Conservation (phyloP, 1,140 invertebrate species). For the Temnothorax longispinosus region DNA sequence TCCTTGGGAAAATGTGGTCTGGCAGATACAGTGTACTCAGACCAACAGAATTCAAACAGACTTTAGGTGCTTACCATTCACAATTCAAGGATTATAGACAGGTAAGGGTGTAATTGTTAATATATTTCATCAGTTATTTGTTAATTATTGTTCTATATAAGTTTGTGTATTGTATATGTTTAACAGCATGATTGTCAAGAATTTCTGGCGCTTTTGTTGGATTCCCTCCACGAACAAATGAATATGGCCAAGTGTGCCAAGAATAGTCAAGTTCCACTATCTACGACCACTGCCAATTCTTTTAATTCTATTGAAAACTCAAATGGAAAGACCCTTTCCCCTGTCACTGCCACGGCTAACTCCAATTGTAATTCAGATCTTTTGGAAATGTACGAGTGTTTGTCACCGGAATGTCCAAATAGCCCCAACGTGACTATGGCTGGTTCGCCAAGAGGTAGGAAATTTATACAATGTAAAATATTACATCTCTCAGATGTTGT, state of each 20-base stretch:
- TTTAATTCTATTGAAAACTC: conserved; percentile 75
- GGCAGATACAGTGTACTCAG: conserved; percentile 87
- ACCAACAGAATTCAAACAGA: conserved; percentile 88
- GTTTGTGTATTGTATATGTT: conserved; percentile 22
- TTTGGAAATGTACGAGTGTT: conserved; percentile 79
- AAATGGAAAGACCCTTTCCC: conserved; percentile 75
- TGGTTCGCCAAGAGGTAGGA: conserved; percentile 82
- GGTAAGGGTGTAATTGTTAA: conserved; percentile 76
- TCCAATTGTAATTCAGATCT: conserved; percentile 74
- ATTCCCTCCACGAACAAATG: conserved; percentile 90
- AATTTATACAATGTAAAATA: conserved; percentile 7
- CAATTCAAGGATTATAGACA: conserved; percentile 89
- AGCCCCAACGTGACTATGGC: conserved; percentile 82
- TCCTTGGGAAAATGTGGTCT: conserved; percentile 89
- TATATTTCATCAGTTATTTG: not conserved
- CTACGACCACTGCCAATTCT: conserved; percentile 81
- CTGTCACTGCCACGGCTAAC: conserved; percentile 78
- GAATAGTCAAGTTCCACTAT: conserved; percentile 78
- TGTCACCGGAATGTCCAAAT: conserved; percentile 79
- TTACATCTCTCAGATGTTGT: not conserved
- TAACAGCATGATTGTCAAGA: conserved; percentile 91
- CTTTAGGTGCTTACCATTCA: conserved; percentile 88
- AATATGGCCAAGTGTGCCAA: conserved; percentile 84
- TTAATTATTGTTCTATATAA: not conserved
- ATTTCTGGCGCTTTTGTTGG: conserved; percentile 89